These are phyloP conservation scores for Drosophila murphyi DNA, from an alignment of 1,140 invertebrate genomes.

Conservation along the genomic window DNA sequence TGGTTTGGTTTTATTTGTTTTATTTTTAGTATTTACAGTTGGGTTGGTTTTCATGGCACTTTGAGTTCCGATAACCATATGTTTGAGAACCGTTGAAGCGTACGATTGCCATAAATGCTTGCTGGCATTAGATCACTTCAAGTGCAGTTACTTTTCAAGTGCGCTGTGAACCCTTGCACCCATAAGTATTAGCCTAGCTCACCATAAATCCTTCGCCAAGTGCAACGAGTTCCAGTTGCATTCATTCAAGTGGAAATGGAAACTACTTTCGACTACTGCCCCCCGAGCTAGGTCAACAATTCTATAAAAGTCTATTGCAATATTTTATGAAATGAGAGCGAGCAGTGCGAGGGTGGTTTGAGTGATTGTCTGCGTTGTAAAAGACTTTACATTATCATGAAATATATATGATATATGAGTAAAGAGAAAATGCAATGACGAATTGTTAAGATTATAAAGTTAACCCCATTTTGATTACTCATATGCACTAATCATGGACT, in stretches of 20 bases:
- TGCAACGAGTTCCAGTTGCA: conserved; percentile 26
- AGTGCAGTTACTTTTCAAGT: conserved; percentile 47
- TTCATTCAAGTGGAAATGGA: conserved; percentile 66
- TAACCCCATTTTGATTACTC: too few relatives aligned
- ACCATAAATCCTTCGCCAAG: conserved; percentile 71
- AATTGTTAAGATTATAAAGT: too few relatives aligned
- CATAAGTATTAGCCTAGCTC: conserved; percentile 16
- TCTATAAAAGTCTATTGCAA: conserved; percentile 20
- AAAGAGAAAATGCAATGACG: too few relatives aligned
- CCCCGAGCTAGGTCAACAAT: conserved; percentile 42
- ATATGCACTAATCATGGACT: too few relatives aligned
- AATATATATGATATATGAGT: too few relatives aligned
- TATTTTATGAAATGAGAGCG: conserved; percentile 18
- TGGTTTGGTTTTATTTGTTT: conserved; percentile 3
- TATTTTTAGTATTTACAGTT: conserved; percentile 18
- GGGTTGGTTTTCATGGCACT: conserved; percentile 34
- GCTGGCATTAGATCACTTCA: conserved; percentile 27
- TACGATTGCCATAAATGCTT: conserved; percentile 25
- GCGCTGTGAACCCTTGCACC: conserved; percentile 49
- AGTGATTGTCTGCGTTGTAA: not conserved
- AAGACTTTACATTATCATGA: too few relatives aligned
- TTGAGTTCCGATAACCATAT: conserved; percentile 20
- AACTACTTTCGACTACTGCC: conserved; percentile 42
- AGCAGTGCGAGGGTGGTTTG: conserved; percentile 20
- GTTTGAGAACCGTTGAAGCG: conserved; percentile 49